Percentiles rank a stretch among this genome's conserved stretches.
Conservation (phyloP, 2,113 vertebrate genomes). For the Hemibagrus wyckioides region DNA sequence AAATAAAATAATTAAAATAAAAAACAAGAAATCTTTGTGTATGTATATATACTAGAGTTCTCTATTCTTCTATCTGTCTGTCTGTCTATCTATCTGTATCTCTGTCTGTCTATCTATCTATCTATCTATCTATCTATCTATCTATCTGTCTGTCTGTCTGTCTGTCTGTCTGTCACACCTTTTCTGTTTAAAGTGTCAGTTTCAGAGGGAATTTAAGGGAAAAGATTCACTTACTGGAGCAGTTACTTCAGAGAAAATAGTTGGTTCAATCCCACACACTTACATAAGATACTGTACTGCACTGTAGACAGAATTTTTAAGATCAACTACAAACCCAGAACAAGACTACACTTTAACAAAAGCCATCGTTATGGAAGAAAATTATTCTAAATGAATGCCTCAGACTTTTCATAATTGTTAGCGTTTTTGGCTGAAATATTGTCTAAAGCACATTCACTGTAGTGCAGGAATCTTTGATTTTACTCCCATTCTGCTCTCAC, state of each 20-base stretch:
- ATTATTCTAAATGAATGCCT: neutral
- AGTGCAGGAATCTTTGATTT: neutral
- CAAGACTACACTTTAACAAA: neutral
- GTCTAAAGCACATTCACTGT: neutral
- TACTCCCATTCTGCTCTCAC: neutral
- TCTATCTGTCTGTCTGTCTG: too few relatives aligned
- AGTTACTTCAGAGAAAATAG: neutral
- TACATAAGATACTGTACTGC: neutral
- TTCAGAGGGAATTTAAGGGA: neutral
- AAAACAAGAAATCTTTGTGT: too few relatives aligned
- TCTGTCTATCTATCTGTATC: too few relatives aligned
- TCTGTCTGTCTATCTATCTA: too few relatives aligned
- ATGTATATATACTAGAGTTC: too few relatives aligned
- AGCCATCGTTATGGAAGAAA: neutral
- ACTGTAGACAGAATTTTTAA: neutral
- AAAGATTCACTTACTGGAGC: neutral
- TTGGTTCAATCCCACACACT: neutral
- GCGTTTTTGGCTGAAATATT: slow-evolving; percentile 9
- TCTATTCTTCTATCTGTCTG: too few relatives aligned
- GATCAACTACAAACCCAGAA: neutral
- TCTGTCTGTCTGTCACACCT: neutral
- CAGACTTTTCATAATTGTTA: neutral
- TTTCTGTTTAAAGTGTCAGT: neutral
- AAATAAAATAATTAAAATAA: too few relatives aligned
- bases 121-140: too few relatives aligned